Conservation (phyloP, 53 echinoderm and acorn worm species). For the Stichopus horrens region DNA sequence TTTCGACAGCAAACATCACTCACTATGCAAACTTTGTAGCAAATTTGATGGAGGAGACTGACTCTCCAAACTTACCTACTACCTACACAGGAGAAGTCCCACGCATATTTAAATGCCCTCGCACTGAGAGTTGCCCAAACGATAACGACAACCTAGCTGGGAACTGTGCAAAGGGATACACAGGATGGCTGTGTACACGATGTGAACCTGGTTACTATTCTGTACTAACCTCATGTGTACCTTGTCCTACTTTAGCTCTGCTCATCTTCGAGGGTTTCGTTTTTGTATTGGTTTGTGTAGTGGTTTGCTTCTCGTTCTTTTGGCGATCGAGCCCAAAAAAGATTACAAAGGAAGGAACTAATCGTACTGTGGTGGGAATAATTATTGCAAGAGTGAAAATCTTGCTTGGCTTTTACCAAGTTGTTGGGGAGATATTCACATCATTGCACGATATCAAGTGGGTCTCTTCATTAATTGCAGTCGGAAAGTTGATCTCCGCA, state of each 20-base stretch:
- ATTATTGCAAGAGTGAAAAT: constrained; percentile 22
- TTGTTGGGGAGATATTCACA: constrained; percentile 29
- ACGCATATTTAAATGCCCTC: constrained; percentile 6
- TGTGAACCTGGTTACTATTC: constrained; percentile 10
- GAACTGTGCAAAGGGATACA: constrained; percentile 19
- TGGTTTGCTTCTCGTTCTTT: background rate
- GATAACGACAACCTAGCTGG: background rate
- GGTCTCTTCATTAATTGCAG: background rate
- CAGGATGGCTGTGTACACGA: constrained; percentile 20
- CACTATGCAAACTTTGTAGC: constrained; percentile 1
- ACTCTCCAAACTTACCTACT: no score
- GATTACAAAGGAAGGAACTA: background rate
- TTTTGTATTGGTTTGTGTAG: background rate
- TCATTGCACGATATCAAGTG: constrained; percentile 26
- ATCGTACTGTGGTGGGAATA: constrained; percentile 2
- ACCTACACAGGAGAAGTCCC: background rate
- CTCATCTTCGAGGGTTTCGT: background rate
- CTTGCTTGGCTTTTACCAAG: constrained; percentile 36
- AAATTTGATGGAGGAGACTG: background rate
- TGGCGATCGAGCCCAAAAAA: background rate
- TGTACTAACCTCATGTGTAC: constrained; percentile 1
- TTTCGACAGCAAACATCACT: background rate
- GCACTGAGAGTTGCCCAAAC: constrained; percentile 1
- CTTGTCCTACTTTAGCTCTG: background rate
- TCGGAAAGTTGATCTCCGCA: constrained; percentile 13